These are phyloP conservation scores for Caenorhabditis briggsae DNA, from an alignment of 1,140 invertebrate genomes.

Conservation along the genomic window DNA sequence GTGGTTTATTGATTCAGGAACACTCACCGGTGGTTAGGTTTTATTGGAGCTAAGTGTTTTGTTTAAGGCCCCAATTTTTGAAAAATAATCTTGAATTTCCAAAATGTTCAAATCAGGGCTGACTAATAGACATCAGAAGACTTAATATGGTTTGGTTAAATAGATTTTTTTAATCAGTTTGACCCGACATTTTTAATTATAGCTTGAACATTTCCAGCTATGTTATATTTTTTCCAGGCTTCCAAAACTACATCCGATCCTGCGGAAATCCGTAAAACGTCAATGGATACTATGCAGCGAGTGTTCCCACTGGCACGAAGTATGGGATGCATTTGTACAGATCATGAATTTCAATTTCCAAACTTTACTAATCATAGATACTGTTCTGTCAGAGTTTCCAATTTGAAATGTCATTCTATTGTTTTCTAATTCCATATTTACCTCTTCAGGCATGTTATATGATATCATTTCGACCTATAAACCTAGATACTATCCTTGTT, in stretches of 20 bases:
- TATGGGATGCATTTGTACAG: conserved; percentile 34
- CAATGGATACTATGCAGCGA: conserved; percentile 15
- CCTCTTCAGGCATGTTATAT: background rate
- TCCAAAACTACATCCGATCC: background rate
- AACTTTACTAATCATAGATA: conserved; percentile 6
- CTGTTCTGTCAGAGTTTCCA: conserved; percentile 22
- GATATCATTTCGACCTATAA: conserved; percentile 17
- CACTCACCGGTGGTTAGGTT: no score
- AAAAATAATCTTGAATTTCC: no score
- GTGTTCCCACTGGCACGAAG: conserved; percentile 22
- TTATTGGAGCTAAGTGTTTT: no score
- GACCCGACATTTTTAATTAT: background rate
- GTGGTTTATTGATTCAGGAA: no score
- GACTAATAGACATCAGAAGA: no score
- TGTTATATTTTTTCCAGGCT: background rate
- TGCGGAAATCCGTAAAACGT: background rate
- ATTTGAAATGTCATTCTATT: conserved; percentile 15
- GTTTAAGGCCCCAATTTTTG: no score
- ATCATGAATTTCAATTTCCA: conserved; percentile 15
- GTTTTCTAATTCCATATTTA: background rate
- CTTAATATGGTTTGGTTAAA: no score
- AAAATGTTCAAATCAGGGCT: no score
- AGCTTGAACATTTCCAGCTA: background rate
- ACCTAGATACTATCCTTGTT: background rate
- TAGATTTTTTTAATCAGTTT: background rate